These are phyloP conservation scores for Phoxinus dragarum DNA, from an alignment of 2,797 vertebrate genomes.

Conservation along the genomic window DNA sequence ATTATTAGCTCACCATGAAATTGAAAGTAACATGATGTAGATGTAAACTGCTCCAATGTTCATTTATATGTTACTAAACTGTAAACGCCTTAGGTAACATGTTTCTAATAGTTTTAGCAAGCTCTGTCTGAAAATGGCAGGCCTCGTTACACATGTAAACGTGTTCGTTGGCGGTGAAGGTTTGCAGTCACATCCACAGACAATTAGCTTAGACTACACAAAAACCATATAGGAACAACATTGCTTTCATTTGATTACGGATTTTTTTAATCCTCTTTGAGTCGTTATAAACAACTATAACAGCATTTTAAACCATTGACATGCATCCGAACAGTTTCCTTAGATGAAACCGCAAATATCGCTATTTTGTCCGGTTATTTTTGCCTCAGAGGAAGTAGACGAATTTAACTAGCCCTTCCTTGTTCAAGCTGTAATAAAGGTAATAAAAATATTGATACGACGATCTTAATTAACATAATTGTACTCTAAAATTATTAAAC, in stretches of 20 bases:
- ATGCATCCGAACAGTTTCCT: not conserved
- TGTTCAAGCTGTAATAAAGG: slow-evolving; percentile 49
- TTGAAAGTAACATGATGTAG: not conserved
- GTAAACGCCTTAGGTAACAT: not conserved
- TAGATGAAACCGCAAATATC: not conserved
- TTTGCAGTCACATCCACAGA: not conserved
- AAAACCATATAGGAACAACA: not conserved
- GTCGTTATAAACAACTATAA: not conserved
- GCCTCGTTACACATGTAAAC: not conserved
- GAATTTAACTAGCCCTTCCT: slow-evolving; percentile 37
- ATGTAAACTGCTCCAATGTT: not conserved
- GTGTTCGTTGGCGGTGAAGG: not conserved
- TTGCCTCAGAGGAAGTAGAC: slow-evolving; percentile 1
- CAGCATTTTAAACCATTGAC: not conserved
- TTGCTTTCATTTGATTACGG: not conserved
- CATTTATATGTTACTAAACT: not conserved
- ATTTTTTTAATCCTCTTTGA: not conserved
- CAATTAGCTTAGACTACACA: not conserved
- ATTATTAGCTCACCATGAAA: not conserved
- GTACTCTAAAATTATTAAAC: slow-evolving; percentile 57
- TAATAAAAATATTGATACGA: slow-evolving; percentile 45
- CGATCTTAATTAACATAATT: slow-evolving; percentile 60
- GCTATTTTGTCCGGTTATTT: not conserved
- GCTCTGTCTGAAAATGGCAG: not conserved
- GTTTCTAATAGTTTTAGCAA: not conserved